phyloP scores from a whole-genome alignment of 2,888 invertebrate genomes.

The Notodonta dromedarius region DNA sequence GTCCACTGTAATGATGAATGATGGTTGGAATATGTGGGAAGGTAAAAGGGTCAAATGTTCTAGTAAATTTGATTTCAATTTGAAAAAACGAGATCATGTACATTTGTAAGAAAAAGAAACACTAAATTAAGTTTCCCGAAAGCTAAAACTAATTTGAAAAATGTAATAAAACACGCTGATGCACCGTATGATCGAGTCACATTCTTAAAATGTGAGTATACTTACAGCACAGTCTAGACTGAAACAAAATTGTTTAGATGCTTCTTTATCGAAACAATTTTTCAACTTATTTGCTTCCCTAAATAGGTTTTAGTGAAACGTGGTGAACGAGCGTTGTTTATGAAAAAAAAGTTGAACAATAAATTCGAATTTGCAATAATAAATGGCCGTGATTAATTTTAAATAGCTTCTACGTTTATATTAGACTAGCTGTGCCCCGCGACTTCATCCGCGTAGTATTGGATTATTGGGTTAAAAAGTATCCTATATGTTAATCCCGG shows the following conservation, averaged over 20 bases:
- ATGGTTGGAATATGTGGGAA: no score
- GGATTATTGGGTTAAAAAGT: no score
- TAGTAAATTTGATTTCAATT: background rate
- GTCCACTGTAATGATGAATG: no score
- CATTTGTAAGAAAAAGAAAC: background rate
- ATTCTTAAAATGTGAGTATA: background rate
- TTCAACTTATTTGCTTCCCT: background rate
- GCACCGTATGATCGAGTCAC: background rate
- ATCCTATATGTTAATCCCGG: no score
- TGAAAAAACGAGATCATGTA: background rate
- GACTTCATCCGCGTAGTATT: no score
- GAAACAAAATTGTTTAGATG: background rate
- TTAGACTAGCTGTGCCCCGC: no score
- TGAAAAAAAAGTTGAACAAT: background rate
- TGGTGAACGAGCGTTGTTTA: background rate
- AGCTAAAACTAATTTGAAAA: background rate
- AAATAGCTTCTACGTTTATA: no score
- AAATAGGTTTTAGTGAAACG: background rate
- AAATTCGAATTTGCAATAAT: background rate
- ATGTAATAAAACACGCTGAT: background rate
- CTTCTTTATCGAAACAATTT: background rate
- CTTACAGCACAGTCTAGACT: slow-evolving; percentile 1
- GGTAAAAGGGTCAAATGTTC: no score
- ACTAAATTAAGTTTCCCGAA: no score
- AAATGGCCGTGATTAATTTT: background rate